A percentile compares a stretch with the other conserved stretches of the same genome.
phyloP scores from a whole-genome alignment of 2,888 invertebrate species.

The Panzeria rudis region DNA sequence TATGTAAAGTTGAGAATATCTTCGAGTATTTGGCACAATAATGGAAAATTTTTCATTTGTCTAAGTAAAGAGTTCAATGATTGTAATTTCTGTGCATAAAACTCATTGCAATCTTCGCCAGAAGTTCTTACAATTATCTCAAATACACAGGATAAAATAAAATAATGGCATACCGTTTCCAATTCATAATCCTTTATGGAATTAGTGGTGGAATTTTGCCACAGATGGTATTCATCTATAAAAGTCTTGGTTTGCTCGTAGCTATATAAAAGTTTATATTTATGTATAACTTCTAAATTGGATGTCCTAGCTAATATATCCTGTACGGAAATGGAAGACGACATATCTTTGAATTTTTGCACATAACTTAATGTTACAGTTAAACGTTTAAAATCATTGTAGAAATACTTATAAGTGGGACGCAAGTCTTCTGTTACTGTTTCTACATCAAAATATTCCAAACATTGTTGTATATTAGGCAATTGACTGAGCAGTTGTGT shows the following conservation, averaged over 20 bases:
- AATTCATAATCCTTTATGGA: conserved; percentile 77
- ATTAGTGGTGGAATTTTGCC: conserved; percentile 77
- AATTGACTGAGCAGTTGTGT: conserved; percentile 77
- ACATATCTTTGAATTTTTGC: conserved; percentile 72
- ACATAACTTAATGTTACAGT: conserved; percentile 76
- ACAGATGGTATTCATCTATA: conserved; percentile 77
- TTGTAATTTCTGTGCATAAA: conserved; percentile 76
- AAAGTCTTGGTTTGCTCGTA: conserved; percentile 77
- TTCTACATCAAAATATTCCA: conserved; percentile 75
- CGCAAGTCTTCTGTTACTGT: conserved; percentile 74
- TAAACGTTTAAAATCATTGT: conserved; percentile 80
- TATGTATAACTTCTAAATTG: conserved; percentile 76
- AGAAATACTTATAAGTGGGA: conserved; percentile 79
- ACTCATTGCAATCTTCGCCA: conserved; percentile 33
- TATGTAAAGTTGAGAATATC: conserved; percentile 81
- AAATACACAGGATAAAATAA: conserved; percentile 77
- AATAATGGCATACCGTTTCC: conserved; percentile 79
- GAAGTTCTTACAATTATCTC: conserved; percentile 75
- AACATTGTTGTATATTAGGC: conserved; percentile 76
- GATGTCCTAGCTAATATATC: conserved; percentile 76
- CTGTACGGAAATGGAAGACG: conserved; percentile 75
- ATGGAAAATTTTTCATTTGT: conserved; percentile 78
- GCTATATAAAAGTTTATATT: conserved; percentile 74
- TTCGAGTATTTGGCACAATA: conserved; percentile 79
- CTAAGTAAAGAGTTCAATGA: conserved; percentile 78